Conservation (phyloP, 2,113 vertebrate genomes). For the Bubalus kerabau region DNA sequence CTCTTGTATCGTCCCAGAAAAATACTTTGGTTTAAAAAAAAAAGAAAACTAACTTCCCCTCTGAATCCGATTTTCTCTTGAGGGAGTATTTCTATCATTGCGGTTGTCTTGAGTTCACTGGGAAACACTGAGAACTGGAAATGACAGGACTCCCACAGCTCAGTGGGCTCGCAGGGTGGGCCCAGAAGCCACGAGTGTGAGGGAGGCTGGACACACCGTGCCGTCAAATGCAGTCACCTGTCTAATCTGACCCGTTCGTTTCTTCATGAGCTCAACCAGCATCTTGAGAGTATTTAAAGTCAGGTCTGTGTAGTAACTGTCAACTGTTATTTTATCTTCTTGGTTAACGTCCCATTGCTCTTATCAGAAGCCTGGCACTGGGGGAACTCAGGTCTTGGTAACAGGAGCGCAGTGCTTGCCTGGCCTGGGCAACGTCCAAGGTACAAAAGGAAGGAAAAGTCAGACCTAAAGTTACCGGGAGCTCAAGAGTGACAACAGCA, state of each 20-base stretch:
- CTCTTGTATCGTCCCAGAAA: not conserved
- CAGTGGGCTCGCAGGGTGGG: accelerated
- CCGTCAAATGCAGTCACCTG: not conserved
- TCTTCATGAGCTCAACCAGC: not conserved
- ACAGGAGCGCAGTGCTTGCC: not conserved
- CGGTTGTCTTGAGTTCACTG: not conserved
- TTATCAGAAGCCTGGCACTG: not conserved
- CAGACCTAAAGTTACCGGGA: not conserved
- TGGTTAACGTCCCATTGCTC: too few species aligned
- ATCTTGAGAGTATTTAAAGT: not conserved
- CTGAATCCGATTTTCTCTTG: not conserved
- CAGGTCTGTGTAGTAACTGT: not conserved
- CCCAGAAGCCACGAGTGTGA: not conserved
- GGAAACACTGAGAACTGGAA: not conserved
- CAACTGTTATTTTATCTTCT: not conserved
- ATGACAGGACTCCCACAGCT: not conserved
- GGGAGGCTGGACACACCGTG: accelerated
- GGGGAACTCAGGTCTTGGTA: not conserved
- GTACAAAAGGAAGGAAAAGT: not conserved
- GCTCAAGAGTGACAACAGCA: not conserved
- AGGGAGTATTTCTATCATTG: not conserved
- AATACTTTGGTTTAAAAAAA: not conserved
- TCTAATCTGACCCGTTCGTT: not conserved
- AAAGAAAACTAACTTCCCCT: not conserved
- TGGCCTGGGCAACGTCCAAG: too few species aligned